Evolutionary conservation across 64 coral and sea anemone species (phyloP).

Genomic region (Montipora foliosa): DNA sequence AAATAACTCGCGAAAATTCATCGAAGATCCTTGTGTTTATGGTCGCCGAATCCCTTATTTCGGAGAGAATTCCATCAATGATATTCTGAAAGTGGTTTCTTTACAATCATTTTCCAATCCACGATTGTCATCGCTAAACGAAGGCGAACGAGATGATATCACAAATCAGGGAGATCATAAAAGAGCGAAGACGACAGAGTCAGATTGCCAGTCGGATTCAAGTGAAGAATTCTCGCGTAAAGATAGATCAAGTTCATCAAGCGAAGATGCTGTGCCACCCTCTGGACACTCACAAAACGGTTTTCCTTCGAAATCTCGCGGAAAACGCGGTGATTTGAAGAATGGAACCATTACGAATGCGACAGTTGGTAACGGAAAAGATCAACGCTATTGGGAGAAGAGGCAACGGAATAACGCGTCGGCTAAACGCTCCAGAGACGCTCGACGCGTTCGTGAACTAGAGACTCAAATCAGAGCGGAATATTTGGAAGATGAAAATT

Average conservation of each 20-base stretch:
- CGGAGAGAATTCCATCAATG: constrained; percentile 86
- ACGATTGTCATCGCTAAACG: constrained; percentile 47
- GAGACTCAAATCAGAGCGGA: constrained; percentile 94
- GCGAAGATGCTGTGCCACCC: constrained; percentile 37
- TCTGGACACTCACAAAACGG: neutral
- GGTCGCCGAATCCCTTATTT: constrained; percentile 66
- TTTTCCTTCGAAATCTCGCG: constrained; percentile 53
- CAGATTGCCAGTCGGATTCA: constrained; percentile 46
- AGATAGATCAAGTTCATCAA: constrained; percentile 32
- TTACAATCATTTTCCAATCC: constrained; percentile 89
- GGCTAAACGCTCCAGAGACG: constrained; percentile 90
- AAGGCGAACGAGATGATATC: constrained; percentile 28
- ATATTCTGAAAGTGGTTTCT: constrained; percentile 94
- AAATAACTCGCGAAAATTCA: constrained; percentile 13
- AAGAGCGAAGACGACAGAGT: neutral
- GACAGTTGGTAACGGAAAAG: constrained; percentile 61
- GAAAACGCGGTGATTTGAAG: constrained; percentile 62
- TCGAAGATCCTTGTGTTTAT: constrained; percentile 46
- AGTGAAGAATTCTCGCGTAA: constrained; percentile 34
- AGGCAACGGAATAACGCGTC: constrained; percentile 91
- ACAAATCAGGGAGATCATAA: constrained; percentile 7
- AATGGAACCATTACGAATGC: constrained; percentile 13
- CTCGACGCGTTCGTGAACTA: constrained; percentile 88
- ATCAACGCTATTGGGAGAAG: constrained; percentile 92
- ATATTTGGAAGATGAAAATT: constrained; percentile 90